These are phyloP conservation scores for Triplophysa bombifrons DNA, from an alignment of 2,797 vertebrate genomes.

Conservation along the genomic window DNA sequence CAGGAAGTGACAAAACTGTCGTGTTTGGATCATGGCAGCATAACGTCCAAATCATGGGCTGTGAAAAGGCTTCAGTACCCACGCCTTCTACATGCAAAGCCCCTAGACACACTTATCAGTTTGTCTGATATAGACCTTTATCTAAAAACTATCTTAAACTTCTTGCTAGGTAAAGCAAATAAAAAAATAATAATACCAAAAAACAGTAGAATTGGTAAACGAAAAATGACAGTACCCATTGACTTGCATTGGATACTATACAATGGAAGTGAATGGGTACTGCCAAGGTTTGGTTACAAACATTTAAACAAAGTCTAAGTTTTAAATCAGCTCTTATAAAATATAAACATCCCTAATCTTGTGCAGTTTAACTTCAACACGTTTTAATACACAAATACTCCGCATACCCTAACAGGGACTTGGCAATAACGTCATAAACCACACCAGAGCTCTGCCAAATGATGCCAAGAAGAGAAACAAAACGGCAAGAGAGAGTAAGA, in stretches of 20 bases:
- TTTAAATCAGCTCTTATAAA: too few relatives aligned
- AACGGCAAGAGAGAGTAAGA: not conserved
- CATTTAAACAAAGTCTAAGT: too few relatives aligned
- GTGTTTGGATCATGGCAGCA: conserved; percentile 20
- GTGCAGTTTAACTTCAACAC: not conserved
- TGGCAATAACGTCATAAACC: conserved; percentile 9
- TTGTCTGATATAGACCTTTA: not conserved
- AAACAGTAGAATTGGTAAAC: too few relatives aligned
- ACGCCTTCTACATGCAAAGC: not conserved
- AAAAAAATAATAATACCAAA: not conserved
- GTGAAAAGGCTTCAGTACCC: conserved; percentile 30
- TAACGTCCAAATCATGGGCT: conserved; percentile 30
- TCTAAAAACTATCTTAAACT: not conserved
- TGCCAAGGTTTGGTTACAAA: too few relatives aligned
- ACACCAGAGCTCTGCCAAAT: conserved; percentile 8
- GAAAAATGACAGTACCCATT: too few relatives aligned
- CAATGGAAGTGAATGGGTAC: too few relatives aligned
- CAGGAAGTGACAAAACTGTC: conserved; percentile 35
- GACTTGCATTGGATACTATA: too few relatives aligned
- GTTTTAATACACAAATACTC: not conserved
- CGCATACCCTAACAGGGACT: not conserved
- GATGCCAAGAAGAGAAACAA: not conserved
- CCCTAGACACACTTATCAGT: not conserved
- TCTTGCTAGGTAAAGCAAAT: not conserved
- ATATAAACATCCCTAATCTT: conserved; percentile 9